Evolutionary conservation across 2,888 invertebrate genomes (phyloP), one percentile per base, ranked within the genome.

Genomic region (Caenorhabditis virilis): DNA sequence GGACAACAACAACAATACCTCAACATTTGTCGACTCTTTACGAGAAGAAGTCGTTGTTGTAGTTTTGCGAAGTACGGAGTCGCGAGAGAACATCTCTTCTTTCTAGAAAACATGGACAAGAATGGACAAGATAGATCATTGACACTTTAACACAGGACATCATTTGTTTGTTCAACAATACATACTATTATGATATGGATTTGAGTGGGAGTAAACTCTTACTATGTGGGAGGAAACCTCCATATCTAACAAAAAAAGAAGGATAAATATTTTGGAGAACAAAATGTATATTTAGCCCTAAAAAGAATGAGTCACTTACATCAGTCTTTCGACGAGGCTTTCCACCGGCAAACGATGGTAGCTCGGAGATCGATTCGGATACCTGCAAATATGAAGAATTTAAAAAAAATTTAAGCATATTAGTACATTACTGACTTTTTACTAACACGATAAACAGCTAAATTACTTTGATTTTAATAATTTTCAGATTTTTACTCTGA

Each of bases 321-420:
- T 62, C 58, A 48, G 61, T 54, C 48, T 60, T 61, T 48, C 60
- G 56, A 51, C 66, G 60, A 51, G 57, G 62, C 50, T 60, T 69
- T 23, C 60, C 50, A 45, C 71, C 69, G 60, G 69, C 72, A 58
- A 79, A 74, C 27, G 80, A 78, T 15, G 83, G 83, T 39, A 82
- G 72, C 61, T 83, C 83, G 38, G 82, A 82, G 61, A 83, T 83
- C 49, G 74, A 74, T 65, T 83, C 82, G 23, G 81, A 76, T 66
- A 78, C 66, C 66, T 82, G 54, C 6, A 62, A 63, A 38, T n/a
- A 11, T 9, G 16, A 5, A 36, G 5, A 7, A 36, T n/a, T 30
- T 9, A 30, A 30, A 30, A 30, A 9, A 6, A 30, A 9, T 18
- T 16, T 6, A 9, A 9, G 6, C 13, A 9, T 30, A 9, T 30